Evolutionary conservation across 2,888 invertebrate species (phyloP).

Genomic region (Synergus laeviventris): DNA sequence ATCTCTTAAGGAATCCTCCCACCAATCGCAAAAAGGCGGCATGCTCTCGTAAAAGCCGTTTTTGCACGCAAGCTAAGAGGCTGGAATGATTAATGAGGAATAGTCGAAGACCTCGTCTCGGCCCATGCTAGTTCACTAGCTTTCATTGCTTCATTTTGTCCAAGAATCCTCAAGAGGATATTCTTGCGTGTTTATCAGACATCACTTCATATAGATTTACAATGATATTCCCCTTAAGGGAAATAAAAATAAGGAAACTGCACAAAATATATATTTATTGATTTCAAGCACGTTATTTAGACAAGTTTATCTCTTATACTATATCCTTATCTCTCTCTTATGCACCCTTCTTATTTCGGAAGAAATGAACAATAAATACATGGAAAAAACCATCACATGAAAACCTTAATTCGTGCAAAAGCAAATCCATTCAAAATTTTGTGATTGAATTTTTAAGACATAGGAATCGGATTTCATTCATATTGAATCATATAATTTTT

Average conservation of each 20-base stretch:
- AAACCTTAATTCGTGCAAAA: too few relatives aligned
- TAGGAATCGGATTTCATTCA: too few relatives aligned
- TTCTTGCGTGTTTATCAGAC: conserved; percentile 22
- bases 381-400: too few relatives aligned
- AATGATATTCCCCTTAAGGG: neutral
- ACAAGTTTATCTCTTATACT: neutral
- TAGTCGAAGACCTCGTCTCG: conserved; percentile 51
- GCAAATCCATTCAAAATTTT: too few relatives aligned
- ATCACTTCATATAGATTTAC: neutral
- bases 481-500: too few relatives aligned
- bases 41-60: conserved; percentile 53
- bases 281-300: neutral
- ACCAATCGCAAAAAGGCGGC: conserved; percentile 52
- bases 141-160: conserved; percentile 53
- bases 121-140: conserved; percentile 47
- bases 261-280: neutral
- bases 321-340: too few relatives aligned
- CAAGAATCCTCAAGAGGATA: conserved; percentile 41
- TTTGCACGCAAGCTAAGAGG: conserved; percentile 54
- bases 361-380: too few relatives aligned
- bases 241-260: neutral
- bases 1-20: conserved; percentile 46
- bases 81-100: conserved; percentile 58
- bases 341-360: too few relatives aligned
- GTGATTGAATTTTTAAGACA: too few relatives aligned